phyloP scores from a whole-genome alignment of 2,113 vertebrate species.

The Acrocephalus arundinaceus region DNA sequence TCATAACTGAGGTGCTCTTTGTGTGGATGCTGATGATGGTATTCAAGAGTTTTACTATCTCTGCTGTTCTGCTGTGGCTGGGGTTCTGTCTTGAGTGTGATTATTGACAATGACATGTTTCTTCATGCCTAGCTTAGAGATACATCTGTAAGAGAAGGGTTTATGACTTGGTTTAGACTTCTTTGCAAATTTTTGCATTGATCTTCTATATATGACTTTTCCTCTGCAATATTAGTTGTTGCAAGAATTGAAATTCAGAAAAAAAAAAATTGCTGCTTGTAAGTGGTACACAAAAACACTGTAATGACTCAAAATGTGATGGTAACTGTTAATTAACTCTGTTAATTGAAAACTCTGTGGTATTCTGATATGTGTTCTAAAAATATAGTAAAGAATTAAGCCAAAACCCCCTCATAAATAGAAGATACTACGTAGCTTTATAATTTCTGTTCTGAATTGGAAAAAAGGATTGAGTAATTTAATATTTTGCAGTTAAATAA shows the following conservation, averaged over 20 bases:
- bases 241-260: not conserved
- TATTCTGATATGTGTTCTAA: not conserved
- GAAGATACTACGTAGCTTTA: not conserved
- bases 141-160: not conserved
- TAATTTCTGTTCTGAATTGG: not conserved
- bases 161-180: not conserved
- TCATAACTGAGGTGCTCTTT: not conserved
- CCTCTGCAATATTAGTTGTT: not conserved
- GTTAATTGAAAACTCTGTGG: not conserved
- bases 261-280: not conserved
- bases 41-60: not conserved
- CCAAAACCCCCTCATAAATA: not conserved
- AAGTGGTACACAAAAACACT: not conserved
- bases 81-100: not conserved
- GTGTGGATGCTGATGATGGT: not conserved
- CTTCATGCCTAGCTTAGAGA: not conserved
- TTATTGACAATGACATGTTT: not conserved
- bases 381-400: not conserved
- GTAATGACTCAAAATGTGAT: not conserved
- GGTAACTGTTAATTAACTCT: not conserved
- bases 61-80: not conserved
- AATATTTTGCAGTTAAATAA: not conserved
- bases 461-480: not conserved
- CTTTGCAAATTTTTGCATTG: not conserved
- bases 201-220: not conserved